A percentile compares a stretch with the other conserved stretches of the same genome.
Evolutionary conservation across 2,113 vertebrate genomes (phyloP).

Genomic region (Pachycephala philippinensis): DNA sequence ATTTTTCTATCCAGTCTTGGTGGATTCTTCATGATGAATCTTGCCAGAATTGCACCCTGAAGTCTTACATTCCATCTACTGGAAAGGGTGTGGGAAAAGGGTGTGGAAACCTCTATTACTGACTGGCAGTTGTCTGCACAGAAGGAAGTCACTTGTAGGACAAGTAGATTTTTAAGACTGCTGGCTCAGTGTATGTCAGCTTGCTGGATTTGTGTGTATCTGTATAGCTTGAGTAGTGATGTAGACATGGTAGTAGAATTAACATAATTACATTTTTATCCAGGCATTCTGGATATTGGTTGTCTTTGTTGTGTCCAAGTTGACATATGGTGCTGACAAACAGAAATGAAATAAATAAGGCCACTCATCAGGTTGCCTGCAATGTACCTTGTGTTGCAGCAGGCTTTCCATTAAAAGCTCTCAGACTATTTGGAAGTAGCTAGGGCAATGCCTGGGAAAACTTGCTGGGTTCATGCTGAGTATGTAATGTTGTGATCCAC

Average conservation of each 20-base stretch:
- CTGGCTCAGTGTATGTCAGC: not conserved
- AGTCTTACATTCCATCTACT: not conserved
- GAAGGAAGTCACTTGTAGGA: not conserved
- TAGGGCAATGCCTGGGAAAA: not conserved
- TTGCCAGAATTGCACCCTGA: not conserved
- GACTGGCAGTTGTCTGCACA: not conserved
- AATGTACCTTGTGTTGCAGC: not conserved
- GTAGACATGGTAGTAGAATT: not conserved
- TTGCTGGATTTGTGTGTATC: not conserved
- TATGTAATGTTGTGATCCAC: not conserved
- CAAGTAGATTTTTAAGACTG: not conserved
- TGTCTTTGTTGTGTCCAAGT: not conserved
- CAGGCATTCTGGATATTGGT: not conserved
- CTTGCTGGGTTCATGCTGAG: not conserved
- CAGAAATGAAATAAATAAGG: not conserved
- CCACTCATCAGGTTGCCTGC: not conserved
- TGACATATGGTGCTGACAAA: not conserved
- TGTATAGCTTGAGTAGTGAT: not conserved
- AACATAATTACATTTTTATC: not conserved
- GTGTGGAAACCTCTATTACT: not conserved
- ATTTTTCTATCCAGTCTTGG: not conserved
- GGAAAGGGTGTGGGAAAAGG: not conserved
- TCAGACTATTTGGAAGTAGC: not conserved
- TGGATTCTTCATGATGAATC: not conserved
- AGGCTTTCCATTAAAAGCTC: not conserved